These are phyloP conservation scores for Papilio demoleus DNA, from an alignment of 2,888 invertebrate genomes.

Conservation along the genomic window DNA sequence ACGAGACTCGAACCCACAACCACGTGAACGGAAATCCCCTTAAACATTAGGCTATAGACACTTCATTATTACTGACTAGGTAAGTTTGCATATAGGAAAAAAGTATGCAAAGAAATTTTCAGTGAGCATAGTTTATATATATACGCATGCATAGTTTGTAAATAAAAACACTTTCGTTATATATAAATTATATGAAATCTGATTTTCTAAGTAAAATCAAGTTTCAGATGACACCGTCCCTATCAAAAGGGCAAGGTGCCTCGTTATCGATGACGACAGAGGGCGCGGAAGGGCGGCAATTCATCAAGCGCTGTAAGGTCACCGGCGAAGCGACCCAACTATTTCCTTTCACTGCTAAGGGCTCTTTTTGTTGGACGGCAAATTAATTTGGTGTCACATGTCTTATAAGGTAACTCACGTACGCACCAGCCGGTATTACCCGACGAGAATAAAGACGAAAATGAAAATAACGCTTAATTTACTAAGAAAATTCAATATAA, in stretches of 20 bases:
- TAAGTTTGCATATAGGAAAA: neutral
- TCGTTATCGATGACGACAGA: conserved; percentile 63
- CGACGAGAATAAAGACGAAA: conserved; percentile 10
- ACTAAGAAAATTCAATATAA: neutral
- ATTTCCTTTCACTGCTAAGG: conserved; percentile 59
- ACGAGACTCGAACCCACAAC: no score
- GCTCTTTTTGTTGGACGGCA: conserved; percentile 66
- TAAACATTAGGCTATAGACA: neutral
- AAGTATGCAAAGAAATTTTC: no score
- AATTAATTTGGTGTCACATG: conserved; percentile 68
- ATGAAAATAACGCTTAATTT: neutral
- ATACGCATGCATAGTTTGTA: no score
- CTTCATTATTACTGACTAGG: neutral
- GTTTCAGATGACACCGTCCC: conserved; percentile 20
- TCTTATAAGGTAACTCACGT: conserved; percentile 42
- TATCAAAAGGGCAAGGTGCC: conserved; percentile 62
- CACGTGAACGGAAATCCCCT: no score
- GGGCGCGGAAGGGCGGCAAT: conserved; percentile 67
- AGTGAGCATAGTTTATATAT: no score
- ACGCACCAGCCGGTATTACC: conserved; percentile 3
- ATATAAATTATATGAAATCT: neutral
- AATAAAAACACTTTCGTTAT: neutral
- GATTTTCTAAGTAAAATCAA: conserved; percentile 32
- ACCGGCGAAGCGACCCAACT: conserved; percentile 41
- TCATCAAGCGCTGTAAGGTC: conserved; percentile 66